Base-by-base conservation (phyloP, 2,888 invertebrate species). In the Phortica okadai region DNA sequence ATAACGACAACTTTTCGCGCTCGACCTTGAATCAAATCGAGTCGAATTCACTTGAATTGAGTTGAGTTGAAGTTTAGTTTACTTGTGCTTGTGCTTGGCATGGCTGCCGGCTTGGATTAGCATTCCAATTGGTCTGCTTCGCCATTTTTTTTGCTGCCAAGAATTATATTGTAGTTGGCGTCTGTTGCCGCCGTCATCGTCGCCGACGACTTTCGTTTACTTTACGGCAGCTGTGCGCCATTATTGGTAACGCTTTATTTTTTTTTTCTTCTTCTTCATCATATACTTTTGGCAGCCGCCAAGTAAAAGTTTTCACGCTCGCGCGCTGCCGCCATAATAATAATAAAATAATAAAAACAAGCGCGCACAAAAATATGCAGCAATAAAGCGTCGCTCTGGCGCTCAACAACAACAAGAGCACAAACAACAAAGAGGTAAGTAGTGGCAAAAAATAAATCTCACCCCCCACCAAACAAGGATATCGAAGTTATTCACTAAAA, bases 191-290 rank as follows among this genome's bases (percentile, higher is more conserved):
- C 79, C 25, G 25, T 82, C 84, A 86, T 80, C 85, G 84, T 86
- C 85, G 84, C 8, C 42, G 14, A 11, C 42, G n/a, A 41, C 41
- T 41, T 25, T 62, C 86, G 88, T 80, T 86, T 86, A 82, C 83
- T 85, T 85, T 85, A 85, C 84, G 86, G 82, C 86, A 84, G 87
- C 85, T 86, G 76, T 86, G 85, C 86, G 85, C 86, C 86, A 84
- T 85, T 86, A 87, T 88, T 85, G 81, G 83, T 83, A 75, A 79
- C 82, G 87, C 87, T 73, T 41, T 64, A 7, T 54, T 74, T 54
- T 41, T 62, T 14, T 10, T 7, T 11, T 8, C 33, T 2, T 33
- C 11, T 33, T 62, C 42, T 14, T 74, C 5, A 3, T 25, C 8
- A 64, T 33, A 33, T 33, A 33, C 33, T 16, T 7, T 33, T 73